Base-by-base conservation (phyloP, 2,113 vertebrate species). In the Ciconia stormi region DNA sequence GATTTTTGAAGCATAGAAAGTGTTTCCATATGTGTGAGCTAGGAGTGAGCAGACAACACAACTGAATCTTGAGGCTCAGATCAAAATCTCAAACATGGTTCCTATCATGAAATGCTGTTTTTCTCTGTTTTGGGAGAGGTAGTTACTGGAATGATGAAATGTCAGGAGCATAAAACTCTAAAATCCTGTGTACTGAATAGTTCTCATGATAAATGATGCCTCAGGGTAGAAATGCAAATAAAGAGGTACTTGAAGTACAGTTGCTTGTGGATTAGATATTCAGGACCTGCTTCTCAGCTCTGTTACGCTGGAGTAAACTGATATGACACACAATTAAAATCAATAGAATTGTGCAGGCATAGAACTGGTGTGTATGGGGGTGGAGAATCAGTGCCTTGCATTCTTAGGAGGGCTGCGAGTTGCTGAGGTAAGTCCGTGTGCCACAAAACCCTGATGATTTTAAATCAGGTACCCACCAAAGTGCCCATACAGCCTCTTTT, bases 151-250 rank as follows among this genome's bases (percentile, higher is more conserved):
- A 74, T 66, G 36, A 21, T 94, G 66, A 69, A 79, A 65, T 49
- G 50, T 59, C 32, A 46, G 62, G 27, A 73, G 30, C 30, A 62
- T 71, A 44, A 62, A 73, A 40, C 34, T 50, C 62, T 62, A 14
- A 89, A 84, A 82, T 84, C 2, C 4, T 71, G 6, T 83, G 32
- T 81, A 49, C 22, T 62, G 42, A 46, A 38, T 18, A 63, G 76
- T 84, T 87, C n/a, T 89, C 46, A 32, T 77, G 58, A 62, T 72
- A 70, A 71, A 91, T 47, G 78, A 70, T 85, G 74, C 49, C 58
- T 93, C 38, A 27, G 78, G 78, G 47, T 63, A 91, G 78, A 79
- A 91, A 85, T 90, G 81, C 73, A 95, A 95, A 94, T 87, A 44
- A 89, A 73, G 80, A 87, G 56, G 56, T 69, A 72, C 46, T 80